Evolutionary conservation across 2,888 invertebrate genomes (phyloP), one percentile per base, ranked within the genome.

Genomic region (Cylindroiulus punctatus): DNA sequence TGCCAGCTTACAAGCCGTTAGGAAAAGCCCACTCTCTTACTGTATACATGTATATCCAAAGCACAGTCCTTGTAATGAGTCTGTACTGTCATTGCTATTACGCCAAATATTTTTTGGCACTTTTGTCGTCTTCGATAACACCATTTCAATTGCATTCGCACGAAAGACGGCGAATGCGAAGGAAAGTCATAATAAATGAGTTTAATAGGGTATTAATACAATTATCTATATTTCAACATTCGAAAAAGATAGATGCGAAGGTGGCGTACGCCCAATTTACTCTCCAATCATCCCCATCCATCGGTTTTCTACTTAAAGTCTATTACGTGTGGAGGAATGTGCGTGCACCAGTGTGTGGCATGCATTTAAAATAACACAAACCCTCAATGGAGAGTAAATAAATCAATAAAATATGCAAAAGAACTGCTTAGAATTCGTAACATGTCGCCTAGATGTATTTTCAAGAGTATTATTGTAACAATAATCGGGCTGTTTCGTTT

Each of bases 361-460:
- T 14, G 76, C 26, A 26, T 76, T 76, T 76, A 76, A 76, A 76
- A 76, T 76, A 76, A 76, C 76, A 22, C 76, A 76, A 76, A 76
- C 76, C 76, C 76, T 76, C 76, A 76, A 76, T 76, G 76, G 76
- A 76, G 76, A 76, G 76, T 76, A 76, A 76, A 76, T 76, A 76
- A 76, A 76, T 76, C 76, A 76, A 76, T 76, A 76, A 76, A 76
- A 76, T 76, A 76, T 76, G 76, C 76, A 76, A 76, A 76, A 76
- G 76, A 76, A 76, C 76, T 76, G 76, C 26, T 76, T 76, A 76
- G 76, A 76, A 76, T 76, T 76, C 76, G 76, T 76, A 76, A 30
- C 76, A 14, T 76, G 65, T 65, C 65, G 65, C 65, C 65, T 65
- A 26, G 65, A 65, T 65, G 26, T 76, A 76, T 76, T 76, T 76